Conservation (phyloP, 1,140 invertebrate genomes). For the Macrosteles quadrilineatus region DNA sequence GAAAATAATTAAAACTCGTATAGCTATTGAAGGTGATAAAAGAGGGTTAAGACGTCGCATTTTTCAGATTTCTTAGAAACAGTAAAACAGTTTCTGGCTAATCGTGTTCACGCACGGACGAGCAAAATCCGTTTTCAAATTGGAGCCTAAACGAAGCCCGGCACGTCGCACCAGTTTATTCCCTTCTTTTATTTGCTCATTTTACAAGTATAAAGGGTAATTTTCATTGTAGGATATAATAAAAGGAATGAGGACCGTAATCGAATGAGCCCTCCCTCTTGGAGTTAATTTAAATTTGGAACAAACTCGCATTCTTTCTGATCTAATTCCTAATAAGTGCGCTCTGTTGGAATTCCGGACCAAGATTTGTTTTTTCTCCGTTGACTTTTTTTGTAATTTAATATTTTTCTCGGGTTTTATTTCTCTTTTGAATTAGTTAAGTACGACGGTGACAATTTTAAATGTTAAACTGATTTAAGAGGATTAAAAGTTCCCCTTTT, state of each 20-base stretch:
- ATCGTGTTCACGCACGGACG: not conserved
- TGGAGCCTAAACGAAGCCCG: not conserved
- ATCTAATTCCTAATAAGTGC: not conserved
- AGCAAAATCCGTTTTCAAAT: not conserved
- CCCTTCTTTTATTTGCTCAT: constrained; percentile 10
- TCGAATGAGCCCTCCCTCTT: not conserved
- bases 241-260: constrained; percentile 18
- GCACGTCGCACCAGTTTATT: not conserved
- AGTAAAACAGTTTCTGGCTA: not conserved
- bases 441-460: too few species aligned
- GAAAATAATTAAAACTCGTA: too few species aligned
- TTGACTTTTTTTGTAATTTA: not conserved
- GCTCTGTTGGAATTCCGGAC: constrained; percentile 4
- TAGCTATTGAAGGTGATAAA: not conserved
- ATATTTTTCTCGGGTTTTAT: not conserved
- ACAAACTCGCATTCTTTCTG: constrained; percentile 11
- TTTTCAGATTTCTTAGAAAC: constrained; percentile 2
- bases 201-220: constrained; percentile 25
- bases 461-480: too few species aligned
- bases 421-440: not conserved
- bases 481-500: too few species aligned
- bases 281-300: constrained; percentile 28
- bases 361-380: not conserved
- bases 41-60: not conserved
- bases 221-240: constrained; percentile 25